Base-by-base conservation (phyloP, 2,113 vertebrate genomes). In the Xyliphius kryptos region DNA sequence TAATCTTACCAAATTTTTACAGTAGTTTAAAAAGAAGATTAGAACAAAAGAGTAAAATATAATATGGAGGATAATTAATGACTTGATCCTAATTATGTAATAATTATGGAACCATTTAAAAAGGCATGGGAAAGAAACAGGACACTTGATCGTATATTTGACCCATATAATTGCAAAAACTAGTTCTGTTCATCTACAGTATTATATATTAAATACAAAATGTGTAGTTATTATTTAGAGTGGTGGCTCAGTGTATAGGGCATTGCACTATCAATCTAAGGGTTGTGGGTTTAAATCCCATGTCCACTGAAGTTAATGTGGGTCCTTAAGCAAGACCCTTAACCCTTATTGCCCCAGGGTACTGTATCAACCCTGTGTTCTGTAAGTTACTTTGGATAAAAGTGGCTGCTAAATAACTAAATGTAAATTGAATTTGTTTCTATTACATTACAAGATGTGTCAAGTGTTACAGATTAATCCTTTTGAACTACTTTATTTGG, bases 1-100 rank as follows among this genome's bases (percentile, higher is more conserved):
- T 49, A 16, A 44, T 20, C 61, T 47, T 43, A 17, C 51, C 32
- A 6, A 44, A 19, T 3, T 63, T 55, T 56, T 10, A 36, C 17
- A 54, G 26, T 32, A 32, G 4, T 32, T 32, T 32, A 32, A 32
- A 5, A 1, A 1, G 7, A 32, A 32, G 7, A 32, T 1, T 32
- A 32, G 26, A 32, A 32, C 4, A 32, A 32, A 32, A 32, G 26
- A 32, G 4, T 32, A 6, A 6, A 32, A 6, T 32, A 32, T 32
- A 32, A 32, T 32, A 5, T 32, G 26, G 26, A 32, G 26, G 4
- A 32, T 17, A 19, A 63, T 52, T 20, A 54, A 50, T 21, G 21
- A 2, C 38, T 49, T 6, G 21, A 32, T 9, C 9, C 3, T 40
- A 43, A 43, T 53, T 64, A 19, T 52, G 13, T 54, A 26, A 61